Percentiles rank a stretch among this genome's conserved stretches.
phyloP scores from a whole-genome alignment of 2,797 vertebrate species.

The Lacerta viridis region DNA sequence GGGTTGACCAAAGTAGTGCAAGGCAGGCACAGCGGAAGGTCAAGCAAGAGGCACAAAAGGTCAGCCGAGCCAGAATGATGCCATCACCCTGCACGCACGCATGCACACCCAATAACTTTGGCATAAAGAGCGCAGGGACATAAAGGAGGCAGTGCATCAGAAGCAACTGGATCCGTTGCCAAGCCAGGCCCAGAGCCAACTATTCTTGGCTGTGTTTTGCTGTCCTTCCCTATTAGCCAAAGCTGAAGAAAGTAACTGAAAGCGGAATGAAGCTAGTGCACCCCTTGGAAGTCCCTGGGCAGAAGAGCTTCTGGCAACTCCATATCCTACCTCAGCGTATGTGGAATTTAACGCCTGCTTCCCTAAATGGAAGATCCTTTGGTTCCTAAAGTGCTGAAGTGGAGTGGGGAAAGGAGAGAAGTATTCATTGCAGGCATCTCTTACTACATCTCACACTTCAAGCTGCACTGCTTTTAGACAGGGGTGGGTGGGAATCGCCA shows the following conservation, averaged over 20 bases:
- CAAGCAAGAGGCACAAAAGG: background rate
- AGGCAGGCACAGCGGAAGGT: background rate
- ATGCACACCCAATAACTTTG: background rate
- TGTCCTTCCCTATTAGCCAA: conserved; percentile 28
- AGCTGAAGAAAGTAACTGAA: conserved; percentile 21
- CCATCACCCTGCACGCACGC: background rate
- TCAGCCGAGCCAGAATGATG: background rate
- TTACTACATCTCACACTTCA: background rate
- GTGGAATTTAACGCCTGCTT: conserved; percentile 21
- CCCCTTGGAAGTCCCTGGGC: conserved; percentile 7
- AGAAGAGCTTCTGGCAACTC: conserved; percentile 9
- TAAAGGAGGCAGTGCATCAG: background rate
- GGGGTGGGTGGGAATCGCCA: background rate
- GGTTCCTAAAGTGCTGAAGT: conserved; percentile 9
- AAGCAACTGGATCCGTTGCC: conserved; percentile 12
- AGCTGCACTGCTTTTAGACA: background rate
- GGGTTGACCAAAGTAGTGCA: background rate
- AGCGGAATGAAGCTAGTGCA: conserved; percentile 11
- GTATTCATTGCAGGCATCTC: background rate
- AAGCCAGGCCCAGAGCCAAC: conserved; percentile 13
- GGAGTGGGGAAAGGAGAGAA: background rate
- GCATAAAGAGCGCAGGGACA: background rate
- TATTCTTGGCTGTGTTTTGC: conserved; percentile 34
- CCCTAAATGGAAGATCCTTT: conserved; percentile 9
- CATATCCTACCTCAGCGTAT: conserved; percentile 13